A percentile compares a stretch with the other conserved stretches of the same genome.
phyloP scores from a whole-genome alignment of 1,140 invertebrate genomes.

The Anastrepha ludens region DNA sequence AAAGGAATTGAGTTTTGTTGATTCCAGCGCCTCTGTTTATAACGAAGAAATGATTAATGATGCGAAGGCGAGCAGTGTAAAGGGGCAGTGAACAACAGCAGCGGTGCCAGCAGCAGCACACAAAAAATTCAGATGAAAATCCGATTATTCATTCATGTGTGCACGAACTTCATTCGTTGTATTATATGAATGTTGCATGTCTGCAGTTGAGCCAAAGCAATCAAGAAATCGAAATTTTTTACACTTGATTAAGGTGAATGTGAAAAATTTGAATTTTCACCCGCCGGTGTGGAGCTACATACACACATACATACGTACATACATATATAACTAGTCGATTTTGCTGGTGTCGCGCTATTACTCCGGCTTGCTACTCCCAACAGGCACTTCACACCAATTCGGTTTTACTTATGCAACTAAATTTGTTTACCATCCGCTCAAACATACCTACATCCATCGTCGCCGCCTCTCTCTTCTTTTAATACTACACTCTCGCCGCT shows the following conservation, averaged over 20 bases:
- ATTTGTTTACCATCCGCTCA: constrained; percentile 30
- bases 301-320: no score
- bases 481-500: neutral
- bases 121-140: neutral
- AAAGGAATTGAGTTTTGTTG: no score
- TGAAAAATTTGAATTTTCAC: constrained; percentile 38
- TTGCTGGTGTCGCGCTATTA: neutral
- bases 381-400: neutral
- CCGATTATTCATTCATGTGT: constrained; percentile 19
- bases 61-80: neutral
- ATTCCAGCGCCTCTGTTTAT: neutral
- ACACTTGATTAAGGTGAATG: constrained; percentile 47
- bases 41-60: constrained; percentile 38
- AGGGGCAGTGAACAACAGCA: neutral
- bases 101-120: neutral
- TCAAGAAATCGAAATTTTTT: constrained; percentile 44
- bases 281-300: neutral
- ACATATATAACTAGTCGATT: neutral
- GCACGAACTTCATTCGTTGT: constrained; percentile 29
- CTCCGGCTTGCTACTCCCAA: neutral
- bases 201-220: neutral
- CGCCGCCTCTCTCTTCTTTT: neutral
- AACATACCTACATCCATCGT: neutral
- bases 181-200: neutral
- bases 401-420: constrained; percentile 5